Evolutionary conservation across 1,140 invertebrate genomes (phyloP).

Genomic region (Mizuhopecten yessoensis): DNA sequence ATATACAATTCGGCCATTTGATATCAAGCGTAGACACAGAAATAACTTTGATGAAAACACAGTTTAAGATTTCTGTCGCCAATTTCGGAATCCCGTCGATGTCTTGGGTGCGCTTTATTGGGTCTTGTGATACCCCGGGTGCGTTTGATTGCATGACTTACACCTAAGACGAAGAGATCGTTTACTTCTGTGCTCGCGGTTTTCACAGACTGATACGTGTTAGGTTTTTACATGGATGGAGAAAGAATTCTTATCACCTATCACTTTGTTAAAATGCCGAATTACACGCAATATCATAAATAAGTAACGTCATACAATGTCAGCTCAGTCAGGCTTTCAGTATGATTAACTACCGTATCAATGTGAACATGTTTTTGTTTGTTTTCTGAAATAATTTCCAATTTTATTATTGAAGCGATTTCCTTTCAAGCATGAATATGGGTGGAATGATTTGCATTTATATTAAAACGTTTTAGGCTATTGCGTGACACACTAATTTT

Average conservation of each 20-base stretch:
- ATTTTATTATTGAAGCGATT: constrained; percentile 7
- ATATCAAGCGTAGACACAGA: constrained; percentile 8
- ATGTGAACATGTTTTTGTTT: neutral
- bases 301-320: neutral
- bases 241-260: constrained; percentile 19
- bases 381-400: neutral
- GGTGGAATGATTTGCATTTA: neutral
- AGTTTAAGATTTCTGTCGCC: constrained; percentile 38
- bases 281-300: constrained; percentile 38
- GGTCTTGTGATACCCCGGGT: neutral
- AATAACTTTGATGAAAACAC: constrained; percentile 39
- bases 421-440: neutral
- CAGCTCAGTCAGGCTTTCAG: neutral
- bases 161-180: neutral
- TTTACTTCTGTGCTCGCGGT: constrained; percentile 7
- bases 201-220: constrained; percentile 37
- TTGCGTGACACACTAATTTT: too few species aligned
- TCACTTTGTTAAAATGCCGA: constrained; percentile 28
- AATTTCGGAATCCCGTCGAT: constrained; percentile 27
- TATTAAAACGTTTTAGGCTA: too few species aligned
- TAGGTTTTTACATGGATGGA: constrained; percentile 33
- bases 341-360: neutral
- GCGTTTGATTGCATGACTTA: constrained; percentile 30
- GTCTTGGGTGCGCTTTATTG: constrained; percentile 17
- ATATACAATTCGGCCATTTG: constrained; percentile 38